Conservation (phyloP, 2,113 vertebrate genomes). For the Melanotaenia duboulayi region DNA sequence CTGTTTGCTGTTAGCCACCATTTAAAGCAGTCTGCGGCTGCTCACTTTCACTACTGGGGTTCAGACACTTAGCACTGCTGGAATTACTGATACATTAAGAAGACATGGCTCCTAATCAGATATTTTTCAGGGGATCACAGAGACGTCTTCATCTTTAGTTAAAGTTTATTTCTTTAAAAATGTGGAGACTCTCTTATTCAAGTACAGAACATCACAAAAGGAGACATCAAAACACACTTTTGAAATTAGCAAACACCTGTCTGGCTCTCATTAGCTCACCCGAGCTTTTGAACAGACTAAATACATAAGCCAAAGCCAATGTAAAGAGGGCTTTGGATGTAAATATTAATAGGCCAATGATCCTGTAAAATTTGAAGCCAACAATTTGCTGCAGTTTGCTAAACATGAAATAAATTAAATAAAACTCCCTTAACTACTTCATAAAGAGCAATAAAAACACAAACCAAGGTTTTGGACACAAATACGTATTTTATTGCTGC, state of each 20-base stretch:
- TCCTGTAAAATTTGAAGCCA: not conserved
- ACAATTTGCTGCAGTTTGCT: not conserved
- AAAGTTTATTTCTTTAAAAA: not conserved
- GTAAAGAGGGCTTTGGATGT: not conserved
- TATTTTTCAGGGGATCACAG: slow-evolving; percentile 43
- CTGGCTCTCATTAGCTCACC: not conserved
- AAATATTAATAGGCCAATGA: not conserved
- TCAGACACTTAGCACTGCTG: slow-evolving; percentile 48
- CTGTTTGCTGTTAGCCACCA: slow-evolving; percentile 65
- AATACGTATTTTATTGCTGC: not conserved
- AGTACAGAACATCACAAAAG: not conserved
- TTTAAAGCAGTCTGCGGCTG: slow-evolving; percentile 58
- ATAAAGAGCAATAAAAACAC: not conserved
- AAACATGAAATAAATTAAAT: not conserved
- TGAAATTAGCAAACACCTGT: not conserved
- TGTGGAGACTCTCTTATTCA: not conserved
- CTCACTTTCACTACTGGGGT: slow-evolving; percentile 47
- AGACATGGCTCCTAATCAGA: slow-evolving; percentile 52
- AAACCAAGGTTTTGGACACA: not conserved
- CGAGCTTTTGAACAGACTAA: not conserved
- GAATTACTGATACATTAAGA: slow-evolving; percentile 57
- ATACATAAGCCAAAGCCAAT: not conserved
- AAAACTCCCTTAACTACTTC: not conserved
- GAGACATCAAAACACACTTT: not conserved
- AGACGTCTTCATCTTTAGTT: slow-evolving; percentile 46